phyloP scores from a whole-genome alignment of 2,888 invertebrate species.

The Mythimna albipuncta region DNA sequence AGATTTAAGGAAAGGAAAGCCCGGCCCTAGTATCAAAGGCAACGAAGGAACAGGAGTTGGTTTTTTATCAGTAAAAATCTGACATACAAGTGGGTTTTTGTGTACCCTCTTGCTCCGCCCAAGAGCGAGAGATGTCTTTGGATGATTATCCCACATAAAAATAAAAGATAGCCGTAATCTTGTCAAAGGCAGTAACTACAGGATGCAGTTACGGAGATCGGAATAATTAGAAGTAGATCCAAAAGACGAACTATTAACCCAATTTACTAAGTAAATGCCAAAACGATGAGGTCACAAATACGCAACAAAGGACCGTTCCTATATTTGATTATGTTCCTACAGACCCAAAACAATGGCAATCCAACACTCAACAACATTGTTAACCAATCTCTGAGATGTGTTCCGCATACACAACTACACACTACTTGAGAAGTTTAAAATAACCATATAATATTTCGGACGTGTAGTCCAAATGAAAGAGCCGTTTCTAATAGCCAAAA shows the following conservation, averaged over 20 bases:
- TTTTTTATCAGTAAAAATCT: no score
- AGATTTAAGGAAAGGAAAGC: no score
- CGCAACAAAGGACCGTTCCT: background rate
- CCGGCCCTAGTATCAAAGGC: no score
- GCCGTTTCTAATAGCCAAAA: background rate
- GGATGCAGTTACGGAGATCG: background rate
- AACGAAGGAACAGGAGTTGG: no score
- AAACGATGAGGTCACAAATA: conserved; percentile 1
- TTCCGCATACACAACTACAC: background rate
- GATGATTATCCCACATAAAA: no score
- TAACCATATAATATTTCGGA: conserved; percentile 12
- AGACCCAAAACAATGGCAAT: background rate
- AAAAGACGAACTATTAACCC: background rate
- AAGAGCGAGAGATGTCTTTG: no score
- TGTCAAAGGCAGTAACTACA: background rate
- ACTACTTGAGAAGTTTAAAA: background rate
- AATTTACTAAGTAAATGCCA: conserved; percentile 2
- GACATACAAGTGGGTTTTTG: no score
- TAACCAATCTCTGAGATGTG: background rate
- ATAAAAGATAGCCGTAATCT: no score
- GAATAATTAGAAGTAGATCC: background rate
- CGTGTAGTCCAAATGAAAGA: background rate
- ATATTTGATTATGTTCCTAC: conserved; percentile 2
- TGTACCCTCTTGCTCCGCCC: no score
- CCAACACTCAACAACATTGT: conserved; percentile 10